Base-by-base conservation (phyloP, 2,113 vertebrate genomes). In the Clarias magur region DNA sequence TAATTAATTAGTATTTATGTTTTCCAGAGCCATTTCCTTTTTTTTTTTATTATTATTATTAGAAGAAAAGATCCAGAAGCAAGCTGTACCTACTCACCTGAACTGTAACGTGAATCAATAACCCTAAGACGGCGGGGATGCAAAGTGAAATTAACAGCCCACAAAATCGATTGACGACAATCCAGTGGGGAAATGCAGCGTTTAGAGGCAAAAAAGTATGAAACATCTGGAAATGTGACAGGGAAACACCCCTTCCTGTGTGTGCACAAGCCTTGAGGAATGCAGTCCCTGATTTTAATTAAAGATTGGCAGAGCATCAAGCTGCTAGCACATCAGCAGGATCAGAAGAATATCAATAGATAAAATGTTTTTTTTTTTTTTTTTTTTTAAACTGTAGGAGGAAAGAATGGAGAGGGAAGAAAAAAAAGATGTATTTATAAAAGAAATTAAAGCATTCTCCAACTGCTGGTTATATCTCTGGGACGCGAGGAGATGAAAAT, bases 381-480 rank as follows among this genome's bases (percentile, higher is more conserved):
- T 91, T 86, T 89, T 85, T 84, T 86, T 91, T 90, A 93, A 93
- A 91, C 89, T 90, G 89, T 89, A 86, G 90, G 91, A 92, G 90
- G 88, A 83, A 59, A 85, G 42, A 78, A 85, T 4, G 0, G n/a
- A 62, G 70, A 19, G 84, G 89, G 91, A 90, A 92, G 83, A 82
- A 79, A 85, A 73, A 85, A 59, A 27, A 85, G 27, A 54, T 65
- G 9, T 38, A 62, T 9, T 48, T 30, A 9, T 88, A 80, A 85
- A 57, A 30, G 25, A 81, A 86, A 57, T 83, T 68, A 65, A 80
- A 60, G 70, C 62, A 56, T 62, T 91, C 88, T 91, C 78, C 89
- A 87, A 87, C 89, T 82, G 87, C 87, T 83, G 87, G 87, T 90
- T 93, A 90, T 88, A 86, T 48, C 89, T 93, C 91, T 93, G 92